Evolutionary conservation across 2,113 vertebrate genomes (phyloP).

Genomic region (Brachionichthys hirsutus): DNA sequence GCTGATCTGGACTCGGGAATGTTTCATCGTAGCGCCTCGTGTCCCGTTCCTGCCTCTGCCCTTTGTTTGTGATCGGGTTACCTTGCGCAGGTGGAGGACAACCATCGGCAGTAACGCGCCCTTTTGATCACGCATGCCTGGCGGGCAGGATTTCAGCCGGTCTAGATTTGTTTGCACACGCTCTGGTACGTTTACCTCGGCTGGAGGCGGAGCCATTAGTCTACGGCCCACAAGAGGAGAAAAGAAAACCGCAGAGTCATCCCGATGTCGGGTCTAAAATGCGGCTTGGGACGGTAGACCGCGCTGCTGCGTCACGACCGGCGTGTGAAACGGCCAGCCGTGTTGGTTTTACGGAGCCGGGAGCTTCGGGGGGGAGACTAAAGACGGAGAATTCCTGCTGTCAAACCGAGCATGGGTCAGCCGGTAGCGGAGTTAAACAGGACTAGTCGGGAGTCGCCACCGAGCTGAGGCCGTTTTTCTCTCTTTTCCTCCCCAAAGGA

Average conservation of each 20-base stretch:
- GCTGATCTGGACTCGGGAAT: too few relatives aligned
- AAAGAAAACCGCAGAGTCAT: not conserved
- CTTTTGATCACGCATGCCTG: slow-evolving; percentile 34
- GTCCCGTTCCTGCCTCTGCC: not conserved
- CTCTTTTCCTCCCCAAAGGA: slow-evolving; percentile 70
- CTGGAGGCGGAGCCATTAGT: slow-evolving; percentile 43
- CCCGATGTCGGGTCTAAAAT: too few relatives aligned
- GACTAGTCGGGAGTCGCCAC: too few relatives aligned
- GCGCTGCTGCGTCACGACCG: slow-evolving; percentile 22
- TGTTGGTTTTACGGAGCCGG: slow-evolving; percentile 75
- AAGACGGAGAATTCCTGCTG: slow-evolving; percentile 50
- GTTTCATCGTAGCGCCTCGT: too few relatives aligned
- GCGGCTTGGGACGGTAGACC: not conserved
- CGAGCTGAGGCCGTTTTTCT: not conserved
- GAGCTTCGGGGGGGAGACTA: slow-evolving; percentile 22
- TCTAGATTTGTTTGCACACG: slow-evolving; percentile 39
- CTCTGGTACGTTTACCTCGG: slow-evolving; percentile 28
- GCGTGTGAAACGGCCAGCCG: slow-evolving; percentile 56
- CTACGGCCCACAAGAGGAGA: slow-evolving; percentile 5
- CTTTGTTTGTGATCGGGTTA: too few relatives aligned
- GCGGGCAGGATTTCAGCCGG: slow-evolving; percentile 16
- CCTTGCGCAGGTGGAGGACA: slow-evolving; percentile 37
- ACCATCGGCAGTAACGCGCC: slow-evolving; percentile 15
- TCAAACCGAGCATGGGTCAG: slow-evolving; percentile 1
- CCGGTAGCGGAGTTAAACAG: not conserved